Base-by-base conservation (phyloP, 2,797 vertebrate genomes). In the Perodicticus potto region DNA sequence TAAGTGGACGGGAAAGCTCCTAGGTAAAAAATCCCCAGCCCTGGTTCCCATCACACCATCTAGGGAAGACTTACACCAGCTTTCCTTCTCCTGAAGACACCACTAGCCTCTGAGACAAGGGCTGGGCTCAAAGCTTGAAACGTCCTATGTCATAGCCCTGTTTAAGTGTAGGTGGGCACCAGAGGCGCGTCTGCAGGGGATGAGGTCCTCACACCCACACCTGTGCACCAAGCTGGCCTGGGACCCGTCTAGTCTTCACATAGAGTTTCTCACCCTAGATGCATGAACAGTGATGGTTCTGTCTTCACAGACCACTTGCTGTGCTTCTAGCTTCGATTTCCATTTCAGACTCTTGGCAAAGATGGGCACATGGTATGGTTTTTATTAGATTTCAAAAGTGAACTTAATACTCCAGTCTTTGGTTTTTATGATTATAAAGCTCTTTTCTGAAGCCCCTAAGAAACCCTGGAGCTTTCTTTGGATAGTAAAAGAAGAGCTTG, bases 361-460 rank as follows among this genome's bases (percentile, higher is more conserved):
- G 61, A 69, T 37, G 16, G 37, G 72, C 1, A 1, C 32, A 5
- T 55, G 29, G 77, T 67, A 40, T 91, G 84, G 34, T 90, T 95
- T 69, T n/a, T 80, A 88, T 94, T 91, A 78, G 69, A 69, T 77
- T 90, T 93, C 90, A 74, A 72, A 88, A 86, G 78, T 72, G 55
- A 97, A 83, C 37, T 29, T 70, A 91, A 89, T 86, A 67, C 65
- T 73, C 32, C 10, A 78, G 45, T 43, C 73, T 93, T 97, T 80
- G 19, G 5, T 65, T 93, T 76, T 92, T 83, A 77, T 3, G 11
- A 67, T 34, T 61, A 45, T 86, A 69, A 86, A 94, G 55, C 29
- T 85, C 32, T 78, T 88, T 94, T 73, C 85, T 83, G 73, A 97
- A 96, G 78, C 20, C 45, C 34, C 40, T 77, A 37, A 59, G 85